Conservation (phyloP, 2,797 vertebrate genomes). For the Glossophaga mutica region DNA sequence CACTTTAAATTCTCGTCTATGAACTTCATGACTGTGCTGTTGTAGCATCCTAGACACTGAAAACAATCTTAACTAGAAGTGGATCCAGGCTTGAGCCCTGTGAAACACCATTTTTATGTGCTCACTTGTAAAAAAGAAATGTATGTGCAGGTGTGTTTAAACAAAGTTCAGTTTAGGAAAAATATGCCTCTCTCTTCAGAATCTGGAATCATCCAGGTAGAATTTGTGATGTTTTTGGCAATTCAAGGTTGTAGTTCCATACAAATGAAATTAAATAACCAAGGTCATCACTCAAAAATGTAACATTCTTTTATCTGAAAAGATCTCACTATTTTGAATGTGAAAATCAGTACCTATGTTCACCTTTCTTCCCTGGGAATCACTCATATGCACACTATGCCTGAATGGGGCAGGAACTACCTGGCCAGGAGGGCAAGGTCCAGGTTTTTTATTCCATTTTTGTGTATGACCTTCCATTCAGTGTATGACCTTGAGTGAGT, state of each 20-base stretch:
- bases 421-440: not conserved
- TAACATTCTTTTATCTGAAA: not conserved
- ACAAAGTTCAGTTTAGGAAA: conserved; percentile 27
- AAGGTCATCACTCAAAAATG: conserved; percentile 28
- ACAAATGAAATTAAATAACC: conserved; percentile 46
- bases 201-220: not conserved
- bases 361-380: not conserved
- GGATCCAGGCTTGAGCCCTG: not conserved
- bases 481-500: conserved; percentile 47
- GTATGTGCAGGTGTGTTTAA: not conserved
- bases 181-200: not conserved
- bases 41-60: not conserved
- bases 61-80: conserved; percentile 45
- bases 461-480: too few species aligned
- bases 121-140: conserved; percentile 37
- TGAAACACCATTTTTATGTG: not conserved
- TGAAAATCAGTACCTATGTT: not conserved
- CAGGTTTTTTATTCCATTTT: not conserved
- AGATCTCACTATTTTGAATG: not conserved
- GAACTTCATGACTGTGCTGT: conserved; percentile 48
- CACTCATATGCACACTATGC: not conserved
- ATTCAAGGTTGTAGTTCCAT: not conserved
- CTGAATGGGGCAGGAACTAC: not conserved
- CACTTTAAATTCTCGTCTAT: conserved; percentile 56
- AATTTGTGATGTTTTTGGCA: conserved; percentile 45